phyloP scores from a whole-genome alignment of 2,113 vertebrate species.

The Bos javanicus region DNA sequence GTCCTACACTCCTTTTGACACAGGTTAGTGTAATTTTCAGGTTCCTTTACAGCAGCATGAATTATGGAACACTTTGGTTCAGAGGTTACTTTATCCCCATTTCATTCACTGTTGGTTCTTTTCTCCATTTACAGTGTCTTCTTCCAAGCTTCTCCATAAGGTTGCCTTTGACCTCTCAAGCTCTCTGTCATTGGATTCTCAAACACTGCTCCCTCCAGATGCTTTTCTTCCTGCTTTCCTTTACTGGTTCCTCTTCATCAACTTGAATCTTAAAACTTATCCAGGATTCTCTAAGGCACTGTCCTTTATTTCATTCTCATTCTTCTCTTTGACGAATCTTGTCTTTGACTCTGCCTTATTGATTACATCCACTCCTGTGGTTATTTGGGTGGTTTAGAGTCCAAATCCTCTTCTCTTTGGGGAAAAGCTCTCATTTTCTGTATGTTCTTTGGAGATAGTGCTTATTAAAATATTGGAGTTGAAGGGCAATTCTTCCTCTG shows the following conservation, averaged over 20 bases:
- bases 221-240: not conserved
- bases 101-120: not conserved
- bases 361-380: not conserved
- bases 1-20: not conserved
- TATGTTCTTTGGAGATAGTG: not conserved
- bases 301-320: not conserved
- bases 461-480: not conserved
- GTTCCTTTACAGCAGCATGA: not conserved
- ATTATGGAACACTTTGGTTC: not conserved
- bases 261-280: not conserved
- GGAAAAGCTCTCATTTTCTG: not conserved
- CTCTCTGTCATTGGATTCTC: not conserved
- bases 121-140: not conserved
- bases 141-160: not conserved
- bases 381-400: not conserved
- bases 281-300: not conserved
- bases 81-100: not conserved
- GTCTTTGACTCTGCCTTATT: not conserved
- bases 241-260: not conserved
- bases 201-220: not conserved
- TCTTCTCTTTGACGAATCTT: not conserved
- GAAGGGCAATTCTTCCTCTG: not conserved
- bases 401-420: not conserved
- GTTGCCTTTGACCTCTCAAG: not conserved
- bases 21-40: not conserved